These are phyloP conservation scores for Shargacucullia verbasci DNA, from an alignment of 2,888 invertebrate species.

Conservation along the genomic window DNA sequence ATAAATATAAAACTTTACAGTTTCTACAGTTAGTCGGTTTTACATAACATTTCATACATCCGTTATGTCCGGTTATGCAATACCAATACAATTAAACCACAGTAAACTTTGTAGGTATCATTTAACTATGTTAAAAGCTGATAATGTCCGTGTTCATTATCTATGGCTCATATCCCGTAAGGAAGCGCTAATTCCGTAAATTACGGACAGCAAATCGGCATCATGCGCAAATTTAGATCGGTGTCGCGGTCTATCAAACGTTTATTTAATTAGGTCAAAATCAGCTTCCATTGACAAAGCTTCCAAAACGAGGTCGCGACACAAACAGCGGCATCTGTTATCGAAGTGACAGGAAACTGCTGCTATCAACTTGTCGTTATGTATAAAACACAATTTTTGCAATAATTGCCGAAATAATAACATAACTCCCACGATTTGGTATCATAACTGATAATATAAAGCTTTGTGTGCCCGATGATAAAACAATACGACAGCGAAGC, in stretches of 20 bases:
- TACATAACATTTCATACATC: conserved; percentile 3
- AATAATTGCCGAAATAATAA: conserved; percentile 87
- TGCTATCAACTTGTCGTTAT: conserved; percentile 86
- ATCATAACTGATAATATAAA: conserved; percentile 60
- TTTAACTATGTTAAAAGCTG: conserved; percentile 45
- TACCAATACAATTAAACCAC: conserved; percentile 1
- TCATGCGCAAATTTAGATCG: conserved; percentile 62
- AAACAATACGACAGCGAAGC: conserved; percentile 30
- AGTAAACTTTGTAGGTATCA: conserved; percentile 35
- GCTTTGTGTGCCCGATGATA: conserved; percentile 57
- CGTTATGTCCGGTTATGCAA: conserved; percentile 5
- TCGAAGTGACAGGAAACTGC: conserved; percentile 81
- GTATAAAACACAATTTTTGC: conserved; percentile 87
- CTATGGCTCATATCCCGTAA: conserved; percentile 55
- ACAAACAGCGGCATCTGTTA: conserved; percentile 79
- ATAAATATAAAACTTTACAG: no score
- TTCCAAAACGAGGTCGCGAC: conserved; percentile 83
- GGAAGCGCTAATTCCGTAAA: conserved; percentile 55
- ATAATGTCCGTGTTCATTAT: conserved; percentile 51
- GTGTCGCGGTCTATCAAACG: conserved; percentile 62
- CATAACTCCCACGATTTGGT: conserved; percentile 77
- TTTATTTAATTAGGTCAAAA: conserved; percentile 84
- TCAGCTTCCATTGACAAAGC: conserved; percentile 85
- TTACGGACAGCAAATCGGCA: conserved; percentile 51
- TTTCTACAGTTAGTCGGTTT: background rate